Evolutionary conservation across 1,140 invertebrate genomes (phyloP).

Genomic region (Nasonia longicornis): DNA sequence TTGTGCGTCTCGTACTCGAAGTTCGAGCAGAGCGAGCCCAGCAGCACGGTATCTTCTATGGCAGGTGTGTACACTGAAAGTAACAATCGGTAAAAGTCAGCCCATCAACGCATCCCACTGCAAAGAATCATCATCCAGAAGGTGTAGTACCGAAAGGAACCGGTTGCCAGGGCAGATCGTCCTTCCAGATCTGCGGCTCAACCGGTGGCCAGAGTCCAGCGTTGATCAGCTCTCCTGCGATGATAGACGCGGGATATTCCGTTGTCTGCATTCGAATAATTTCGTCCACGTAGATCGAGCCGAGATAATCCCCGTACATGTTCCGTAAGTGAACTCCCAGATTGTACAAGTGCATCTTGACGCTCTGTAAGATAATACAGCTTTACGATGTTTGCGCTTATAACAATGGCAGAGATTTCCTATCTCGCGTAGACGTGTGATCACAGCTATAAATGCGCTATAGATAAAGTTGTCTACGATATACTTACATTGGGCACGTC

Average conservation of each 20-base stretch:
- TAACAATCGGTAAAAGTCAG: not conserved
- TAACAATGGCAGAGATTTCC: not conserved
- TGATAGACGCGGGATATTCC: slow-evolving; percentile 70
- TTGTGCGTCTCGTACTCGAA: slow-evolving; percentile 51
- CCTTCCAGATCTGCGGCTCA: slow-evolving; percentile 62
- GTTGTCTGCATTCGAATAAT: slow-evolving; percentile 68
- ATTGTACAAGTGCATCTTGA: slow-evolving; percentile 56
- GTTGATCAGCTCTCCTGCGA: slow-evolving; percentile 71
- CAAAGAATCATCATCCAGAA: not conserved
- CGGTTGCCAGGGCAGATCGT: slow-evolving; percentile 71
- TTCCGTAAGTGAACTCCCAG: slow-evolving; percentile 57
- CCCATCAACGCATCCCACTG: not conserved
- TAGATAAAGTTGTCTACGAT: not conserved
- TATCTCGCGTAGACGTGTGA: not conserved
- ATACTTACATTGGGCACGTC: slow-evolving; percentile 56
- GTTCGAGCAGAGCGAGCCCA: slow-evolving; percentile 59
- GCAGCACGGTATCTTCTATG: slow-evolving; percentile 54
- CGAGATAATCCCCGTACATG: slow-evolving; percentile 57
- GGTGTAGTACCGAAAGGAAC: slow-evolving; percentile 63
- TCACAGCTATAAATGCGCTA: not conserved
- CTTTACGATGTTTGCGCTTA: not conserved
- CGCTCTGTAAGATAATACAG: slow-evolving; percentile 41
- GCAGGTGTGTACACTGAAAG: slow-evolving; percentile 53
- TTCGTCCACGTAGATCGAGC: slow-evolving; percentile 54
- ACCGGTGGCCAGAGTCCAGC: slow-evolving; percentile 70